Evolutionary conservation across 2,797 vertebrate genomes (phyloP), one percentile per base, ranked within the genome.

Genomic region (Gymnoscopelus braueri): DNA sequence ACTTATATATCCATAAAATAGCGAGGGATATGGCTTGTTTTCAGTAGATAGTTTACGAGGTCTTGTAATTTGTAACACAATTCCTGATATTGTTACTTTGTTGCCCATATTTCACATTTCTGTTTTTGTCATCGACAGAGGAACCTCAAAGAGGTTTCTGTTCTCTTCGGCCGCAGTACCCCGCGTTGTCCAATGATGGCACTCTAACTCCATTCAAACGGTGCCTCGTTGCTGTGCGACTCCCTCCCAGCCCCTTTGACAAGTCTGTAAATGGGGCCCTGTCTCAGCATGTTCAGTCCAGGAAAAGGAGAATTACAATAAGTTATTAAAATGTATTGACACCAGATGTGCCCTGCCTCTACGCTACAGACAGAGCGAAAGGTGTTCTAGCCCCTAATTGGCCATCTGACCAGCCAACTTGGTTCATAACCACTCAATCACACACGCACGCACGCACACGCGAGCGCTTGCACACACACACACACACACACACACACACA

Each of bases 281-380:
- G 85, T 84, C 81, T 71, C 75, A 75, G 67, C 74, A 70, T 84
- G 80, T 81, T 83, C 71, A 76, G 67, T 47, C 72, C 68, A 80
- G 82, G 85, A 87, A 86, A 88, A 85, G 71, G 79, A 78, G 82
- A 84, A 83, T 87, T 87, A 84, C 83, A 90, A 84, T 85, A 84
- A 73, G 72, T 87, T 88, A 87, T 90, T 90, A 81, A 82, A 84
- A 80, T 78, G 76, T 85, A 89, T 79, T 88, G 84, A 86, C 82
- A 86, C 84, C 85, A 91, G 87, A 90, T 91, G 88, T 90, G 83
- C 72, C 72, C 78, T 81, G 75, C 77, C 58, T 74, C 69, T 76
- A 32, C 80, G 80, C 75, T 75, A 13, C 44, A 73, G 58, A 79
- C 29, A 4, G 77, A 72, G 63, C 71, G 71, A 65, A 83, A 83